Conservation (phyloP, 2,113 vertebrate species). For the Mirza zaza region DNA sequence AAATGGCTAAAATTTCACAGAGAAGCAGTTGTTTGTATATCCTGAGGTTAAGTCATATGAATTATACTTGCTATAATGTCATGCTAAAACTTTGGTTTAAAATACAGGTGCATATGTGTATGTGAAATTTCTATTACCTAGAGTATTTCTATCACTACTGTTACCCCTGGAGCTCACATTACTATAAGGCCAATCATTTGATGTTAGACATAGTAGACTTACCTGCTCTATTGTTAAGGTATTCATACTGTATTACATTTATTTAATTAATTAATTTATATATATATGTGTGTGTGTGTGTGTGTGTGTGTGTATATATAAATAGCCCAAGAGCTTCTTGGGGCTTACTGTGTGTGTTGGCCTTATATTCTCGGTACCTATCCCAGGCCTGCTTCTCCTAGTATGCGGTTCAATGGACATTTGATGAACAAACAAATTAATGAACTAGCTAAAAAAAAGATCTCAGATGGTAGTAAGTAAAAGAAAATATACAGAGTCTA, state of each 20-base stretch:
- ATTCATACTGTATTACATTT: not conserved
- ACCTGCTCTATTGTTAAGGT: not conserved
- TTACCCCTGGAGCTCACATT: not conserved
- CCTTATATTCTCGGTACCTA: not conserved
- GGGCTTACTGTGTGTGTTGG: not conserved
- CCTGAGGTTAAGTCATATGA: not conserved
- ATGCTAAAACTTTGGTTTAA: not conserved
- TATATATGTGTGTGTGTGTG: too few relatives aligned
- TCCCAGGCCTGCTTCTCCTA: not conserved
- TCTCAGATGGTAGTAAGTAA: not conserved
- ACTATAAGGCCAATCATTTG: not conserved
- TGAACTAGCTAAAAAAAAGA: not conserved
- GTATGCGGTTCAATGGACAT: not conserved
- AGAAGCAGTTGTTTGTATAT: not conserved
- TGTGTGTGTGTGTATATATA: too few relatives aligned
- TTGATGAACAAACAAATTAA: not conserved
- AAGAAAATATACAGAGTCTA: not conserved
- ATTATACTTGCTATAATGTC: slow-evolving; percentile 3
- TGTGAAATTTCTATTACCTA: slow-evolving; percentile 5
- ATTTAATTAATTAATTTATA: not conserved
- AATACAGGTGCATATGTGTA: not conserved
- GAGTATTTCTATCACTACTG: not conserved
- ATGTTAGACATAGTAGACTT: not conserved
- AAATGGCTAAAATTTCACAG: slow-evolving; percentile 28
- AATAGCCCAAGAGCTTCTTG: not conserved